A percentile compares a stretch with the other conserved stretches of the same genome.
phyloP scores from a whole-genome alignment of 2,797 vertebrate genomes.

The Cryptoblepharus egeriae region DNA sequence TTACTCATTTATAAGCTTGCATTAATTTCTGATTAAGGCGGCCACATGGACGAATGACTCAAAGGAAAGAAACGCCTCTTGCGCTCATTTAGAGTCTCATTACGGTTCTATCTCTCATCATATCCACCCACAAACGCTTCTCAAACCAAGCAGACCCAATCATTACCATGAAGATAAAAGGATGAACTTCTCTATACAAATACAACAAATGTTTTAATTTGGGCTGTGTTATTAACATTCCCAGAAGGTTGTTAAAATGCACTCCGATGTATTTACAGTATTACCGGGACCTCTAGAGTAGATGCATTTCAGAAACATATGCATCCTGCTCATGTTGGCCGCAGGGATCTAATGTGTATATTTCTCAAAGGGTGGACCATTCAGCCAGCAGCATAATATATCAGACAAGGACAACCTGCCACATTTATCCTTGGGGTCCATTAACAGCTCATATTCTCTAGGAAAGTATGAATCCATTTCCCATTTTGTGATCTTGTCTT shows the following conservation, averaged over 20 bases:
- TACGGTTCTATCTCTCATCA: constrained; percentile 65
- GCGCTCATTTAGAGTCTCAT: constrained; percentile 70
- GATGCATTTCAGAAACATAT: not conserved
- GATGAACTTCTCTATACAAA: constrained; percentile 59
- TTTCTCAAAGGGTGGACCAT: no score
- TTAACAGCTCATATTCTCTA: not conserved
- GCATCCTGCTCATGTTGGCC: no score
- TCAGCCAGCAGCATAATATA: no score
- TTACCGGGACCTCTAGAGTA: not conserved
- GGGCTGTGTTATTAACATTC: constrained; percentile 38
- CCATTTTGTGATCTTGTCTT: not conserved
- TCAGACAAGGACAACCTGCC: no score
- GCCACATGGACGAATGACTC: constrained; percentile 63
- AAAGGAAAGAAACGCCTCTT: constrained; percentile 61
- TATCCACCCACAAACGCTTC: constrained; percentile 54
- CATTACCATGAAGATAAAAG: constrained; percentile 55
- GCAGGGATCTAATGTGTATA: no score
- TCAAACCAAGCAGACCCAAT: constrained; percentile 58
- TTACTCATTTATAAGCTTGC: constrained; percentile 73
- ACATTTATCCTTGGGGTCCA: not conserved
- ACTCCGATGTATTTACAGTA: not conserved
- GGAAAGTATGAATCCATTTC: not conserved
- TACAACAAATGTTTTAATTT: constrained; percentile 58
- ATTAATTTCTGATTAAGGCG: constrained; percentile 74
- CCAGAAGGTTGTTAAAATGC: constrained; percentile 9